Evolutionary conservation across 2,888 invertebrate species (phyloP), one percentile per base, ranked within the genome.

Genomic region (Oxyscelio sp.): DNA sequence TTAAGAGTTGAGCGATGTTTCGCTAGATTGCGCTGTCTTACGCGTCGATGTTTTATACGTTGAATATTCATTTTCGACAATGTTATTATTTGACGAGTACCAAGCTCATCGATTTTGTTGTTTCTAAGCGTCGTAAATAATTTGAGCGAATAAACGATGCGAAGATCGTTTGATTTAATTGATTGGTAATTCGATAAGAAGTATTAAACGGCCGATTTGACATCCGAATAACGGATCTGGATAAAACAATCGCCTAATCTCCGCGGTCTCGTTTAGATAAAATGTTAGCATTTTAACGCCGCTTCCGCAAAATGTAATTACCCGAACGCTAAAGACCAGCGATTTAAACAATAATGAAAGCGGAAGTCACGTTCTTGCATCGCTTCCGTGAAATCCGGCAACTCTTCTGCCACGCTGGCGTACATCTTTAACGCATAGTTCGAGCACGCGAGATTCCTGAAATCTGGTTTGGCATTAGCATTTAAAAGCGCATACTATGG

Each of bases 381-480:
- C 34, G 73, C 63, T 68, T 70, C 71, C 63, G 79, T 27, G 82
- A 79, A 82, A 82, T 82, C 66, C 70, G 58, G 70, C 58, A 75
- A 84, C 83, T 75, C 74, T 58, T 58, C 54, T 45, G 74, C 34
- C 56, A 31, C 38, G 31, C 27, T 74, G 50, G 71, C 40, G 78
- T 56, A 56, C 71, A 38, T 84, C 71, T 68, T 71, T 40, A 61
- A 74, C 63, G 75, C 74, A 58, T 65, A 74, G 56, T 66, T 80
- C 43, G 81, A 59, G 68, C 79, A 34, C 83, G 87, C 89, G 88
- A 89, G 90, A 91, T 92, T 91, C 89, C 90, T 84, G 87, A 93
- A 92, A 93, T 92, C 92, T 91, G 90, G 91, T 92, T 91, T 90
- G 87, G 88, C 91, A 94, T 94, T 92, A 93, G 91, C 94, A 94